These are phyloP conservation scores for Nomada flava DNA, from an alignment of 2,888 invertebrate species.

Conservation along the genomic window DNA sequence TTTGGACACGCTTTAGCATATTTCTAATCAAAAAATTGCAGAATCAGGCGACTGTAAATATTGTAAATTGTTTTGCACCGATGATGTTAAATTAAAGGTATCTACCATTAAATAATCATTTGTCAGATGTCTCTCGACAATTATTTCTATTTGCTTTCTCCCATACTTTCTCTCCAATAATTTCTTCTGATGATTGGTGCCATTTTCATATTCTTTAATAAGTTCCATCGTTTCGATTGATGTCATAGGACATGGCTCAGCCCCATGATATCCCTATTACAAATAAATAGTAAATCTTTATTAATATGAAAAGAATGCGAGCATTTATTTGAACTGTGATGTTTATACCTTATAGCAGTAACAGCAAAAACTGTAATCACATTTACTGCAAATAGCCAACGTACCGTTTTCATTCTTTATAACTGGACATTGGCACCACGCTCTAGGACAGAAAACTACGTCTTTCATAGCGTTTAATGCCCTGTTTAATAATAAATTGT, in stretches of 20 bases:
- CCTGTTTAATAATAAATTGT: slow-evolving; percentile 60
- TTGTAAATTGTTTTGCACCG: neutral
- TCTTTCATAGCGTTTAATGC: slow-evolving; percentile 70
- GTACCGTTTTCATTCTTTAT: slow-evolving; percentile 63
- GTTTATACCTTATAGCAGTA: slow-evolving; percentile 74
- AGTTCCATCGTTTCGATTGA: slow-evolving; percentile 55
- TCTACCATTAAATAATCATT: slow-evolving; percentile 72
- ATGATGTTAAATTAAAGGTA: neutral
- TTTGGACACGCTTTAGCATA: slow-evolving; percentile 73
- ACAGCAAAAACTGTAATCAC: slow-evolving; percentile 74
- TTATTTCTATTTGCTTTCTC: slow-evolving; percentile 68
- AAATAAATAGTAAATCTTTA: neutral
- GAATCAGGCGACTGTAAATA: neutral
- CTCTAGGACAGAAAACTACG: slow-evolving; percentile 73
- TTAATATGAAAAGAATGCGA: neutral
- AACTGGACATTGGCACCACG: slow-evolving; percentile 70
- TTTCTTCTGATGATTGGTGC: slow-evolving; percentile 48
- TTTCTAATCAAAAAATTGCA: slow-evolving; percentile 60
- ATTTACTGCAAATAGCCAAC: slow-evolving; percentile 70
- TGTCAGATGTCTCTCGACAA: slow-evolving; percentile 72
- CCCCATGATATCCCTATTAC: slow-evolving; percentile 74
- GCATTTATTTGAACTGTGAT: neutral
- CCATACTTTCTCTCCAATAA: slow-evolving; percentile 71
- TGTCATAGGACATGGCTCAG: slow-evolving; percentile 67
- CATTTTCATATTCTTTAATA: slow-evolving; percentile 67